Base-by-base conservation (phyloP, 2,888 invertebrate genomes). In the Caenorhabditis zanzibari region DNA sequence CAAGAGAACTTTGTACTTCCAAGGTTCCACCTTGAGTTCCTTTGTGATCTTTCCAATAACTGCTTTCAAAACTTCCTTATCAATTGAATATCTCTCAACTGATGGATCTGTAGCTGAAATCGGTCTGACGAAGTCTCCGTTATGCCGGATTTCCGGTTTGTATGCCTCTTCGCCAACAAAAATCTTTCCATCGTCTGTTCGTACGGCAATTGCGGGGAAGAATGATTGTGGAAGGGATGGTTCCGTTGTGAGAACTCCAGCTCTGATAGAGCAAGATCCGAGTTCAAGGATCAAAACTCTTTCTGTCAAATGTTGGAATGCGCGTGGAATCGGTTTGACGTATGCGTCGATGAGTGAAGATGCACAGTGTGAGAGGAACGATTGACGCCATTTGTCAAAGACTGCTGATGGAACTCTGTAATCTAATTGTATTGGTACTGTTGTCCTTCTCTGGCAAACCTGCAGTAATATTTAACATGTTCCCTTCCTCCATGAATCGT, bases 181-280 rank as follows among this genome's bases (percentile, higher is more conserved):
- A 16, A 91, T 81, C 35, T 83, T 76, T 59, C 90, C 89, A 47
- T 88, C 86, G 9, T 85, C 83, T 6, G 84, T 83, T 19, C 89
- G 74, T 22, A 88, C 84, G 9, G 84, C 92, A 24, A 94, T 93
- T 68, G 94, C 93, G 2, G 94, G 94, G 91, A 94, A 94, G 92
- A 94, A 94, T 69, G 94, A 84, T 79, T 94, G 93, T 10, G 94
- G 94, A 69, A 94, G 91, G n/a, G 94, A 93, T 1, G 94, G 90
- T 59, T 91, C 89, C 28, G 86, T 84, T 26, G 90, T 91, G 44
- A 91, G 92, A 49, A 94, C 92, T 16, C 95, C 94, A 14, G 94
- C 94, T 86, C 95, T 92, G 35, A 94, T 93, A 3, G 94, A 94
- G 85, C 93, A 93, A 69, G 94, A 94, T 14, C 95, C 95, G 49